Conservation (phyloP, 2,113 vertebrate species). For the Eclectus roratus region DNA sequence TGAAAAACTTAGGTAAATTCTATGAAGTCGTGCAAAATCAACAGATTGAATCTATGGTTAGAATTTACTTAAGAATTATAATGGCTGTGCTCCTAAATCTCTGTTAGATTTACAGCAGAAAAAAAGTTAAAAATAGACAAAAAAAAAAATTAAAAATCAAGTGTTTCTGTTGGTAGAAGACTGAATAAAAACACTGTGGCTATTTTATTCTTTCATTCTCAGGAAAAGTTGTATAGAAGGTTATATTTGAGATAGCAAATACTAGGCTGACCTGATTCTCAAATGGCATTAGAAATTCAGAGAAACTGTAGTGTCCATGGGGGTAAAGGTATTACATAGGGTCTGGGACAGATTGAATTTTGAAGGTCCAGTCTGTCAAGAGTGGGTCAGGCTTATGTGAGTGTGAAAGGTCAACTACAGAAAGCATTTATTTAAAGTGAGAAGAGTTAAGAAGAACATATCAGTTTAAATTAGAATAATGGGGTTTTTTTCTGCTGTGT, state of each 20-base stretch:
- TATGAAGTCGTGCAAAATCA: slow-evolving; percentile 2
- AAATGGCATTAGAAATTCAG: not conserved
- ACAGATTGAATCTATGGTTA: not conserved
- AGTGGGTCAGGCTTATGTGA: not conserved
- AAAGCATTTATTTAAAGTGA: not conserved
- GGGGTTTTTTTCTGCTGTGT: not conserved
- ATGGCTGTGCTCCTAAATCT: not conserved
- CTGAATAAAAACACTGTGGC: not conserved
- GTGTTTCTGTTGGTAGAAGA: not conserved
- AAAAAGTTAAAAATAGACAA: not conserved
- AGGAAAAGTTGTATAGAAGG: not conserved
- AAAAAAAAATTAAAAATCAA: not conserved
- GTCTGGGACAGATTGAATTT: not conserved
- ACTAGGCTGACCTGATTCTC: not conserved
- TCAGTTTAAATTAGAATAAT: not conserved
- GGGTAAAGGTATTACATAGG: not conserved
- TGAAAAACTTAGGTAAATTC: not conserved
- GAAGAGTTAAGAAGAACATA: not conserved
- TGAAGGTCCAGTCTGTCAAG: not conserved
- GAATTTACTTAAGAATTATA: slow-evolving; percentile 21
- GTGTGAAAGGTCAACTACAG: not conserved
- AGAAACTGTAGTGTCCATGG: not conserved
- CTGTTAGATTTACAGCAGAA: not conserved
- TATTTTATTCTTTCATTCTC: not conserved
- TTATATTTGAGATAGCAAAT: slow-evolving; percentile 1